These are phyloP conservation scores for Fopius arisanus DNA, from an alignment of 1,140 invertebrate genomes.

Conservation along the genomic window DNA sequence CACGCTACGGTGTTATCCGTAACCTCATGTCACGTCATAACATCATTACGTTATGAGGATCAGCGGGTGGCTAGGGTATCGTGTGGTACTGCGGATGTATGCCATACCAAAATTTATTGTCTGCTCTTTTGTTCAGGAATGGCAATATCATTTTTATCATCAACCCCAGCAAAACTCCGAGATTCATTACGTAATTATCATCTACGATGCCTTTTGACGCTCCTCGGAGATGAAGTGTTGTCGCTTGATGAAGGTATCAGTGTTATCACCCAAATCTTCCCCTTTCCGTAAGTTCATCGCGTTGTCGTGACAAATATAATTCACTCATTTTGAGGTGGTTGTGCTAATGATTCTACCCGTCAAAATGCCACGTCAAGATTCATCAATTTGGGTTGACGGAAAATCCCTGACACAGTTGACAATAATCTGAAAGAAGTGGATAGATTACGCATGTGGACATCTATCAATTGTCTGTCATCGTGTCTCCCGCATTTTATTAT, in stretches of 20 bases:
- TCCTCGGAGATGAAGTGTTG: not conserved
- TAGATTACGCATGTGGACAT: too few relatives aligned
- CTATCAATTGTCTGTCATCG: too few relatives aligned
- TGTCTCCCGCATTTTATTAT: too few relatives aligned
- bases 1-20: conserved; percentile 37
- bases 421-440: too few relatives aligned
- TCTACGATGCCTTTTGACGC: not conserved
- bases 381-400: too few relatives aligned
- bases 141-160: not conserved
- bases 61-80: conserved; percentile 28
- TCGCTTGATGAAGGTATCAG: not conserved
- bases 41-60: conserved; percentile 47
- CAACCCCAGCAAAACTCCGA: too few relatives aligned
- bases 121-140: not conserved
- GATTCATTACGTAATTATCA: too few relatives aligned
- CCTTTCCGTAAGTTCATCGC: not conserved
- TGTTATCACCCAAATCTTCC: not conserved
- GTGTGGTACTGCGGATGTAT: not conserved
- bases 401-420: too few relatives aligned
- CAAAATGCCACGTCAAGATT: not conserved
- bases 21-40: conserved; percentile 54
- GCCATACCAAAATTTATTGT: not conserved
- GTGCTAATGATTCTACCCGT: not conserved
- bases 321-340: not conserved
- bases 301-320: not conserved